Evolutionary conservation across 2,888 invertebrate species (phyloP).

Genomic region (Metopia argyrocephala): DNA sequence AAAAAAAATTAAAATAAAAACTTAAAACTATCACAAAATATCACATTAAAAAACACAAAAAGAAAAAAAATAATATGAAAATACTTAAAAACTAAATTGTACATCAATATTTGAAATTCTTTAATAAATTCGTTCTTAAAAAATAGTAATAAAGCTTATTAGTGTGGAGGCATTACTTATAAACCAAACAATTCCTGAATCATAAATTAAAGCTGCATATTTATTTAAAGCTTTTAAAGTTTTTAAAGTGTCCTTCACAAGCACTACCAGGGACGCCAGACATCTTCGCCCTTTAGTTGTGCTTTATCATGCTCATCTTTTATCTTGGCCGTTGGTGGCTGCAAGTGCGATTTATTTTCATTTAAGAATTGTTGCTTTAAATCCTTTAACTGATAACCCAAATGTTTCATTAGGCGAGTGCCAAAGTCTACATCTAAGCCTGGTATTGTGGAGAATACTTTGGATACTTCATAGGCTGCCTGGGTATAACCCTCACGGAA

Average conservation of each 20-base stretch:
- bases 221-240: constrained; percentile 12
- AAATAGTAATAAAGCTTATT: constrained; percentile 67
- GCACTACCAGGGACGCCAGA: constrained; percentile 73
- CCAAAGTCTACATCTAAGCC: constrained; percentile 91
- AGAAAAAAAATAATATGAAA: constrained; percentile 33
- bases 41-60: constrained; percentile 56
- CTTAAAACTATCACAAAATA: constrained; percentile 76
- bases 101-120: constrained; percentile 49
- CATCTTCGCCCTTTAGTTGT: constrained; percentile 69
- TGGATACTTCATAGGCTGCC: constrained; percentile 92
- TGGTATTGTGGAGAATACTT: constrained; percentile 90
- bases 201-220: background rate
- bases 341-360: constrained; percentile 15
- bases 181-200: constrained; percentile 29
- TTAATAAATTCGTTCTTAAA: constrained; percentile 30
- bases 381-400: constrained; percentile 88
- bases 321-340: background rate
- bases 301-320: constrained; percentile 14
- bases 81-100: constrained; percentile 41
- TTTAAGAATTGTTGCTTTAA: constrained; percentile 67
- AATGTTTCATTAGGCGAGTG: constrained; percentile 92
- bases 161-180: constrained; percentile 24
- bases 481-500: constrained; percentile 93
- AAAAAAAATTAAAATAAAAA: constrained; percentile 26
- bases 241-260: background rate